A percentile compares a stretch with the other conserved stretches of the same genome.
These are phyloP conservation scores for Flabesymbios commensalis DNA, from an alignment of 2,888 invertebrate genomes.

Conservation along the genomic window DNA sequence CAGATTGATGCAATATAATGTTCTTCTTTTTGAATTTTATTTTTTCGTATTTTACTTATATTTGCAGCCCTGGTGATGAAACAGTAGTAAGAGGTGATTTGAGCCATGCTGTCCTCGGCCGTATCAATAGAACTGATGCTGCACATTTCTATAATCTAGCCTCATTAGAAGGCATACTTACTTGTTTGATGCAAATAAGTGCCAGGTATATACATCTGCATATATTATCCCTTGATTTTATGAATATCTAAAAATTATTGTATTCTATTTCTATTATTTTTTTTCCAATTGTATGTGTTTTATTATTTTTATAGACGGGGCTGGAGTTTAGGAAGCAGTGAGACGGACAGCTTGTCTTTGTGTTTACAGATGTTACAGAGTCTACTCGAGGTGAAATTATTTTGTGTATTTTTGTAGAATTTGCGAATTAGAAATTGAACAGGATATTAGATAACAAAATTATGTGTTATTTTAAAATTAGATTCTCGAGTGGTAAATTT, in stretches of 20 bases:
- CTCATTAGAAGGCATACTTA: conserved; percentile 54
- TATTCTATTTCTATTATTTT: too few relatives aligned
- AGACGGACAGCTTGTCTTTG: conserved; percentile 42
- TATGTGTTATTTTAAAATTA: too few relatives aligned
- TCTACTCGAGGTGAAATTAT: conserved; percentile 46
- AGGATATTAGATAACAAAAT: too few relatives aligned
- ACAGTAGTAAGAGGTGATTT: conserved; percentile 51
- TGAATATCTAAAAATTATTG: neutral
- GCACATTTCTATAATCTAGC: conserved; percentile 59
- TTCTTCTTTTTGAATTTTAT: too few relatives aligned
- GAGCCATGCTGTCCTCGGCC: conserved; percentile 41
- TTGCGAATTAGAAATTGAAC: too few relatives aligned
- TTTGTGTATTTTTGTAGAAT: too few relatives aligned
- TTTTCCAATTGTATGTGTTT: neutral
- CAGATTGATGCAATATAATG: too few relatives aligned
- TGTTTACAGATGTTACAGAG: conserved; percentile 50
- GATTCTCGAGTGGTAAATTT: too few relatives aligned
- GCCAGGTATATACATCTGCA: conserved; percentile 46
- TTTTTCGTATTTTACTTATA: too few relatives aligned
- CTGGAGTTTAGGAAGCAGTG: conserved; percentile 52
- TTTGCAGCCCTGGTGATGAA: too few relatives aligned
- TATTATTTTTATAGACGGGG: conserved; percentile 45
- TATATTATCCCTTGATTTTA: neutral
- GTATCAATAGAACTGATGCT: conserved; percentile 54
- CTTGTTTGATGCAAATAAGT: conserved; percentile 56